Evolutionary conservation across 2,888 invertebrate species (phyloP).

Genomic region (Aleiodes alternator): DNA sequence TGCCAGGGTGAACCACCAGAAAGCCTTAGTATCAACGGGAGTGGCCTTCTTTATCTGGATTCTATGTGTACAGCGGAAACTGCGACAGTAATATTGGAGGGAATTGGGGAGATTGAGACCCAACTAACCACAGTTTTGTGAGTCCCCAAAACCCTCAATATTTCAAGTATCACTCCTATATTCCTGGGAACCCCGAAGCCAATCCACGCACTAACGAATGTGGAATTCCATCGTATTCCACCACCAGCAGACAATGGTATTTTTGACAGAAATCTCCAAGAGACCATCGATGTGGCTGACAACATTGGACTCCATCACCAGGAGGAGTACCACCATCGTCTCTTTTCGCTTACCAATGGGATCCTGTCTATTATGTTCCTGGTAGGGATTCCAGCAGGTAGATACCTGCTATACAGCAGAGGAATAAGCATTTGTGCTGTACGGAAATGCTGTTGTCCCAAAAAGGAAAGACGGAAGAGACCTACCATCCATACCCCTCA

Average conservation of each 20-base stretch:
- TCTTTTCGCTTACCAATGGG: neutral
- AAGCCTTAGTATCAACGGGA: neutral
- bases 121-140: neutral
- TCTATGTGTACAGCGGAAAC: neutral
- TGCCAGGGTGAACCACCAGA: neutral
- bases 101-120: neutral
- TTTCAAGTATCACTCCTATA: neutral
- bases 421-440: too few relatives aligned
- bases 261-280: neutral
- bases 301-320: slow-evolving; percentile 1
- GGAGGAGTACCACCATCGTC: neutral
- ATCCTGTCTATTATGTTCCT: too few relatives aligned
- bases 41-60: neutral
- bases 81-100: neutral
- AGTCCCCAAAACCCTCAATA: neutral
- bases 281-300: neutral
- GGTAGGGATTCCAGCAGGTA: too few relatives aligned
- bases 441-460: too few relatives aligned
- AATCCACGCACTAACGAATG: neutral
- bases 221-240: neutral
- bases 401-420: too few relatives aligned
- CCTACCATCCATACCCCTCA: too few relatives aligned
- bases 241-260: neutral
- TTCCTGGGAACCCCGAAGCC: too few relatives aligned
- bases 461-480: too few relatives aligned